Conservation (phyloP, 2,888 invertebrate genomes). For the Watsonalla cultraria region DNA sequence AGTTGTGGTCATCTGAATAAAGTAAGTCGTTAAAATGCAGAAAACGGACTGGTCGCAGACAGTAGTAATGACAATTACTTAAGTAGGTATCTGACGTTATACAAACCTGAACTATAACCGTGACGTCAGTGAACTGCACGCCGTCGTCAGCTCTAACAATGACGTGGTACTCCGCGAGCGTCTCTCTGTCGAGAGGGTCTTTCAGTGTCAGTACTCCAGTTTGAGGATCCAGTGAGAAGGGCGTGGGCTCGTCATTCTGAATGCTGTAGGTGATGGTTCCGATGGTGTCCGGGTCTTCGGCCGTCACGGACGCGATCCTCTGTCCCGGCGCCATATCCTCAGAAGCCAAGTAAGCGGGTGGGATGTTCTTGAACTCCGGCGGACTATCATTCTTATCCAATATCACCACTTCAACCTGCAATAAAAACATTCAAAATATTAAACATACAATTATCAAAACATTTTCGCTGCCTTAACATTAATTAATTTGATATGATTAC, state of each 20-base stretch:
- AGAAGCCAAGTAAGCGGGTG: slow-evolving; percentile 86
- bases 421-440: slow-evolving; percentile 28
- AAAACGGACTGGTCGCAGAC: no score
- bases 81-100: background rate
- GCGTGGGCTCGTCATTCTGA: slow-evolving; percentile 81
- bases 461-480: background rate
- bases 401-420: slow-evolving; percentile 91
- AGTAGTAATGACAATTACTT: background rate
- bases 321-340: slow-evolving; percentile 92
- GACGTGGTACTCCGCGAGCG: slow-evolving; percentile 86
- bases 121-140: slow-evolving; percentile 89
- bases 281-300: slow-evolving; percentile 91
- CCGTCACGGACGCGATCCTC: slow-evolving; percentile 85
- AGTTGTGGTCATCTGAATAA: no score
- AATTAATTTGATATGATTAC: background rate
- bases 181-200: slow-evolving; percentile 91
- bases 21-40: no score
- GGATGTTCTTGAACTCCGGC: slow-evolving; percentile 89
- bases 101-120: slow-evolving; percentile 87
- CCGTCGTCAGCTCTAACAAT: slow-evolving; percentile 93
- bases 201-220: slow-evolving; percentile 86
- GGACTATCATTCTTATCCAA: slow-evolving; percentile 97
- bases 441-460: background rate
- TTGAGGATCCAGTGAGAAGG: slow-evolving; percentile 84
- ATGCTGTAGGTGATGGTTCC: slow-evolving; percentile 87